These are phyloP conservation scores for Anthoptus insignis DNA, from an alignment of 2,888 invertebrate species.

Conservation along the genomic window DNA sequence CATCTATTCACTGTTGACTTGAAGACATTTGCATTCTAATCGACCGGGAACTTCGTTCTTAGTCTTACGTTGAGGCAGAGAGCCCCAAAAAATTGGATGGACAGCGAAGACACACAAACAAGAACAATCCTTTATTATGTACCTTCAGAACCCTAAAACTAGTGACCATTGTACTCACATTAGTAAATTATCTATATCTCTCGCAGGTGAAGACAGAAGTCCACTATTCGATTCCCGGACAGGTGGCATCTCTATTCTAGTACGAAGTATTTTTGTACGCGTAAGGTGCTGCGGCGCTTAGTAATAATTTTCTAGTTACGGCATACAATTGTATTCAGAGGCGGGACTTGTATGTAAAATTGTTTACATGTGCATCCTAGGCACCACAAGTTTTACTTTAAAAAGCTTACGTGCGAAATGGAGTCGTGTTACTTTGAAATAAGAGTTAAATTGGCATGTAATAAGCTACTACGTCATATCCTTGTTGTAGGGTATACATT, in stretches of 20 bases:
- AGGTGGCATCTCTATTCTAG: slow-evolving; percentile 34
- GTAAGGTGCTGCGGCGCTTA: slow-evolving; percentile 25
- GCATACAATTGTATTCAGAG: slow-evolving; percentile 30
- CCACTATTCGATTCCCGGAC: slow-evolving; percentile 35
- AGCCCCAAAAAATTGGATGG: too few species aligned
- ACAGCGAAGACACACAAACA: too few species aligned
- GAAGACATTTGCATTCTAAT: too few species aligned
- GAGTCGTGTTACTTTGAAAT: background rate
- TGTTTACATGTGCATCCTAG: slow-evolving; percentile 30
- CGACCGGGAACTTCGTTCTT: too few species aligned
- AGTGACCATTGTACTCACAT: slow-evolving; percentile 27
- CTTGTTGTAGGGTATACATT: slow-evolving; percentile 38
- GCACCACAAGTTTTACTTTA: slow-evolving; percentile 4
- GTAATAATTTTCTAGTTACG: slow-evolving; percentile 33
- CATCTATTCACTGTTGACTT: too few species aligned
- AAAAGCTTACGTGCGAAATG: background rate
- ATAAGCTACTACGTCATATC: background rate
- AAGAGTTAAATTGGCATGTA: slow-evolving; percentile 1
- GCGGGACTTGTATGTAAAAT: slow-evolving; percentile 35
- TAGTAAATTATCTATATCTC: slow-evolving; percentile 36
- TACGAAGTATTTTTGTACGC: slow-evolving; percentile 28
- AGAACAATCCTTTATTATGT: too few species aligned
- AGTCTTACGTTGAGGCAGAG: too few species aligned
- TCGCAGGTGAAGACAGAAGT: slow-evolving; percentile 35
- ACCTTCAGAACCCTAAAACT: slow-evolving; percentile 5